phyloP scores from a whole-genome alignment of 1,140 invertebrate genomes.

The Octopus bimaculoides region DNA sequence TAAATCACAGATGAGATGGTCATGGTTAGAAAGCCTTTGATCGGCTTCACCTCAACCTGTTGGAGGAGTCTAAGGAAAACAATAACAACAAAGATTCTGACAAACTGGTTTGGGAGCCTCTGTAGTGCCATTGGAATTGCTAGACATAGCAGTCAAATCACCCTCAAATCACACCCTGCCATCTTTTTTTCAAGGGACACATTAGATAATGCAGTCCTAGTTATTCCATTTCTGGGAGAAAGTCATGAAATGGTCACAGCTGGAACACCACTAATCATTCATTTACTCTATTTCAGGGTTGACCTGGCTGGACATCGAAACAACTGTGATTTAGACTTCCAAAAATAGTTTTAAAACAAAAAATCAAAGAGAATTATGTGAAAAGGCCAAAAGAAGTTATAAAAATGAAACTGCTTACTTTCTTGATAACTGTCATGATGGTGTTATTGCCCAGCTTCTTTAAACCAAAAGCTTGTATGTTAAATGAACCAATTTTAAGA shows the following conservation, averaged over 20 bases:
- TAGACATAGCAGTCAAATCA: too few species aligned
- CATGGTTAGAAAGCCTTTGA: too few species aligned
- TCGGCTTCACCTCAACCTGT: too few species aligned
- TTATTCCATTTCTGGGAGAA: background rate
- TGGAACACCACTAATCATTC: background rate
- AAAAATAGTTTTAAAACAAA: background rate
- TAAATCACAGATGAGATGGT: too few species aligned
- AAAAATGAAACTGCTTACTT: conserved; percentile 17
- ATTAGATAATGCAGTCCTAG: too few species aligned
- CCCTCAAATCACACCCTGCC: too few species aligned
- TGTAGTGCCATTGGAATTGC: too few species aligned
- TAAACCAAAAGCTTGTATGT: conserved; percentile 37
- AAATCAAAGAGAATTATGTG: background rate
- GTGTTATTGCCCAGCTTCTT: conserved; percentile 27
- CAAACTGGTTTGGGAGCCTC: too few species aligned
- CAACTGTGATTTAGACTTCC: too few species aligned
- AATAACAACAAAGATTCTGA: too few species aligned
- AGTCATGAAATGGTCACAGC: background rate
- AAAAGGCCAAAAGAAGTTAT: background rate
- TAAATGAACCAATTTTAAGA: conserved; percentile 37
- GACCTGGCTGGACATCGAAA: background rate
- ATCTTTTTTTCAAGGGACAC: too few species aligned
- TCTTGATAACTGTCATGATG: conserved; percentile 26
- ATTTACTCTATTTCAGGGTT: background rate
- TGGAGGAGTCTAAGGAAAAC: too few species aligned